Percentiles rank a stretch among this genome's conserved stretches.
These are phyloP conservation scores for Nomada lathburiana DNA, from an alignment of 2,888 invertebrate genomes.

Conservation along the genomic window DNA sequence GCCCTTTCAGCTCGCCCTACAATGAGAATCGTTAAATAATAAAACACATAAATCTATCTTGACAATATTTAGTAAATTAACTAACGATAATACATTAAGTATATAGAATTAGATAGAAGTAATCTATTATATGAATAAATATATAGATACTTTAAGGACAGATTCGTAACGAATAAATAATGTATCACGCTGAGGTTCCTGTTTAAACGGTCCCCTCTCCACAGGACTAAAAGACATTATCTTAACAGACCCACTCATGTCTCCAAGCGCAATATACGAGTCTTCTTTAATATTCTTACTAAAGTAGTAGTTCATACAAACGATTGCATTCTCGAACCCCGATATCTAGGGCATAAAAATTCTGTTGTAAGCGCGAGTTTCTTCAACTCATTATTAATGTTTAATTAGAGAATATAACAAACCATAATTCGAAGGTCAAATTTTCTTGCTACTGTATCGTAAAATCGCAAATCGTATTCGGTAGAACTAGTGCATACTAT, in stretches of 20 bases:
- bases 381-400: not conserved
- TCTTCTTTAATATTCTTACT: conserved; percentile 86
- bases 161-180: conserved; percentile 87
- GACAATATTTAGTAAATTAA: not conserved
- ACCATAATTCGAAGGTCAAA: conserved; percentile 89
- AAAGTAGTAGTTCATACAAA: conserved; percentile 88
- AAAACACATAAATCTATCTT: conserved; percentile 61
- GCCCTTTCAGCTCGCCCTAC: conserved; percentile 85
- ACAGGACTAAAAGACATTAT: conserved; percentile 88
- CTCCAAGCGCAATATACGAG: conserved; percentile 90
- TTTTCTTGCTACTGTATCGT: conserved; percentile 91
- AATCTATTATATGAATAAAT: not conserved
- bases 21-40: conserved; percentile 13
- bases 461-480: conserved; percentile 92
- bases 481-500: conserved; percentile 92
- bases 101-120: not conserved
- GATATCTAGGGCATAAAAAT: conserved; percentile 84
- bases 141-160: conserved; percentile 83
- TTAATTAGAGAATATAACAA: conserved; percentile 24
- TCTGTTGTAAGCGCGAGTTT: conserved; percentile 2
- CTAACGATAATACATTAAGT: too few species aligned
- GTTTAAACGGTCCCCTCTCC: conserved; percentile 90
- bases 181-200: conserved; percentile 87
- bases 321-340: conserved; percentile 87
- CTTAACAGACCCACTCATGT: conserved; percentile 90